These are phyloP conservation scores for Notechis scutatus DNA, from an alignment of 2,113 vertebrate species.

Conservation along the genomic window DNA sequence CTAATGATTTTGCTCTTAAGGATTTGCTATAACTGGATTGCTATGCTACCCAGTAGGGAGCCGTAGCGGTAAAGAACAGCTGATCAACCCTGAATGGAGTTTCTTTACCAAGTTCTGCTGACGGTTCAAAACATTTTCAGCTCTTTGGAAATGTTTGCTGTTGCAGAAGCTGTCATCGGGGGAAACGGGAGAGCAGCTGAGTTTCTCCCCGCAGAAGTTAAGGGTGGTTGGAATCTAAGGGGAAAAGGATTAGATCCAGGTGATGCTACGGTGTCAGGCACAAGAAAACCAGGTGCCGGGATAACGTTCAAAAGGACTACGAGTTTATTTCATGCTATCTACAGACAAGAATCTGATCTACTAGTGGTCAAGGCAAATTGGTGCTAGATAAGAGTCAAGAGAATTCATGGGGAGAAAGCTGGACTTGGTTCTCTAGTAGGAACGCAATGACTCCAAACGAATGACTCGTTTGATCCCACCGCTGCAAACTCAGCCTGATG, in stretches of 20 bases:
- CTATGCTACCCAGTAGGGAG: constrained; percentile 70
- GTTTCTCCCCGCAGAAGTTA: constrained; percentile 50
- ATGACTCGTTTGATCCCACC: not conserved
- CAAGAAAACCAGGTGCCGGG: not conserved
- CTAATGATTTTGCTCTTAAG: constrained; percentile 70
- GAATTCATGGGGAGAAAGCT: not conserved
- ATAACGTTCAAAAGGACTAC: not conserved
- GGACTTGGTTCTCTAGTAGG: not conserved
- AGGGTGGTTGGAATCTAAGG: constrained; percentile 32
- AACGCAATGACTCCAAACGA: not conserved
- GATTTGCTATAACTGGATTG: constrained; percentile 72
- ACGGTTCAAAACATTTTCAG: constrained; percentile 68
- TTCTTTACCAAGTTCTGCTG: constrained; percentile 41
- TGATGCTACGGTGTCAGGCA: not conserved
- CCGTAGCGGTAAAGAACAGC: constrained; percentile 64
- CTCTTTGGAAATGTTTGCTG: constrained; percentile 70
- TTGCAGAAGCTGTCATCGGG: constrained; percentile 66
- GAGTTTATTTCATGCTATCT: not conserved
- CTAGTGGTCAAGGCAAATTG: not conserved
- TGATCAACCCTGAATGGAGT: constrained; percentile 62
- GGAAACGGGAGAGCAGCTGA: constrained; percentile 52
- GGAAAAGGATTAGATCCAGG: constrained; percentile 54
- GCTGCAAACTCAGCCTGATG: not conserved
- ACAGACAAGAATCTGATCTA: not conserved
- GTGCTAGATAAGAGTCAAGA: not conserved